Percentiles rank a stretch among this genome's conserved stretches.
These are phyloP conservation scores for Phania funesta DNA, from an alignment of 2,888 invertebrate genomes.

Conservation along the genomic window DNA sequence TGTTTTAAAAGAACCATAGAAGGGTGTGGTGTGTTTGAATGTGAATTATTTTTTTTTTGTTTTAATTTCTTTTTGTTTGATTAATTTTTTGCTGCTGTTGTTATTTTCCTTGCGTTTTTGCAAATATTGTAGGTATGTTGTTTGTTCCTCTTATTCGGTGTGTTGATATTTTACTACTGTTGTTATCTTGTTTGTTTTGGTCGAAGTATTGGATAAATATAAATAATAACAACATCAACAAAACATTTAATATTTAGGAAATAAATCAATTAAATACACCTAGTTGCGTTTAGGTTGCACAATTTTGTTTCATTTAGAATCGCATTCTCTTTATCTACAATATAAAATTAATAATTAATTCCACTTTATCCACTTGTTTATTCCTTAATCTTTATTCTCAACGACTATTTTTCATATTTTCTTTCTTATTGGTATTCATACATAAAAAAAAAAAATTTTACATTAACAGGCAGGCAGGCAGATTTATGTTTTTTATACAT, in stretches of 20 bases:
- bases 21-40: conserved; percentile 50
- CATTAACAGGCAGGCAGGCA: conserved; percentile 13
- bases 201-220: conserved; percentile 35
- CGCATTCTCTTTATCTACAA: neutral
- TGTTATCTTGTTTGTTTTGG: conserved; percentile 56
- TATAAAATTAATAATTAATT: conserved; percentile 6
- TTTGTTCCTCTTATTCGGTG: neutral
- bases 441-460: neutral
- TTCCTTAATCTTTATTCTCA: conserved; percentile 18
- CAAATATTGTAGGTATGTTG: conserved; percentile 1
- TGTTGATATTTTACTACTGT: conserved; percentile 9
- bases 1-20: conserved; percentile 21
- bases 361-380: conserved; percentile 23
- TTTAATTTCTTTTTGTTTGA: neutral
- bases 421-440: conserved; percentile 11
- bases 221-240: conserved; percentile 30
- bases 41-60: neutral
- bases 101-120: conserved; percentile 1
- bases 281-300: neutral
- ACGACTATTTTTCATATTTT: conserved; percentile 15
- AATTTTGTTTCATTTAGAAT: neutral
- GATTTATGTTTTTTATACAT: conserved; percentile 28
- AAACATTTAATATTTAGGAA: neutral
- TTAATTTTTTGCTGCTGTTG: neutral
- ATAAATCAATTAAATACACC: neutral